Evolutionary conservation across 2,888 invertebrate genomes (phyloP).

Genomic region (Cephus spinipes): DNA sequence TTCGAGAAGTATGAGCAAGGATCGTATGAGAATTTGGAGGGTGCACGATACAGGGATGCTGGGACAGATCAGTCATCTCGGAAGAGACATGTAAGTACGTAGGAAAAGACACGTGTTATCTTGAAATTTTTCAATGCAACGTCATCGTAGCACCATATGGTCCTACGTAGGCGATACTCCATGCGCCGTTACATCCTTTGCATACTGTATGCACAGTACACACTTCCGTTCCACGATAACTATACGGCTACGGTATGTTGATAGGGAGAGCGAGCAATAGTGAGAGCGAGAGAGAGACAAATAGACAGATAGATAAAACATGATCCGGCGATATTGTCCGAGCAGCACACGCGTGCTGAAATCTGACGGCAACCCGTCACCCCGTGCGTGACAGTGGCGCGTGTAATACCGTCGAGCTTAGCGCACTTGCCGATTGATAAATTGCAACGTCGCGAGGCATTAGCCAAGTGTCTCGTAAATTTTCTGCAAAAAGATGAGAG

Average conservation of each 20-base stretch:
- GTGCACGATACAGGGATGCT: background rate
- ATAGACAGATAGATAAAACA: background rate
- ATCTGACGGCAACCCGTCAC: constrained; percentile 27
- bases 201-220: too few relatives aligned
- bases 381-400: background rate
- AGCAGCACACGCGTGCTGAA: constrained; percentile 43
- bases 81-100: background rate
- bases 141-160: background rate
- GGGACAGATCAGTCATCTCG: background rate
- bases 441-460: background rate
- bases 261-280: background rate
- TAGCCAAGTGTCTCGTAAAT: background rate
- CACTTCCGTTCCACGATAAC: background rate
- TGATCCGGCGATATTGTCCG: background rate
- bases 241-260: background rate
- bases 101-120: background rate
- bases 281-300: too few relatives aligned
- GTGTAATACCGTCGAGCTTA: background rate
- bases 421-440: background rate
- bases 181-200: background rate
- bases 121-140: background rate
- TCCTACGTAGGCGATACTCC: background rate
- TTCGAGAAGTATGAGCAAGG: background rate
- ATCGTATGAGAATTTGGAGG: background rate
- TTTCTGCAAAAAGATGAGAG: background rate